These are phyloP conservation scores for Corythoichthys haematopterus DNA, from an alignment of 2,113 vertebrate genomes.

Conservation along the genomic window DNA sequence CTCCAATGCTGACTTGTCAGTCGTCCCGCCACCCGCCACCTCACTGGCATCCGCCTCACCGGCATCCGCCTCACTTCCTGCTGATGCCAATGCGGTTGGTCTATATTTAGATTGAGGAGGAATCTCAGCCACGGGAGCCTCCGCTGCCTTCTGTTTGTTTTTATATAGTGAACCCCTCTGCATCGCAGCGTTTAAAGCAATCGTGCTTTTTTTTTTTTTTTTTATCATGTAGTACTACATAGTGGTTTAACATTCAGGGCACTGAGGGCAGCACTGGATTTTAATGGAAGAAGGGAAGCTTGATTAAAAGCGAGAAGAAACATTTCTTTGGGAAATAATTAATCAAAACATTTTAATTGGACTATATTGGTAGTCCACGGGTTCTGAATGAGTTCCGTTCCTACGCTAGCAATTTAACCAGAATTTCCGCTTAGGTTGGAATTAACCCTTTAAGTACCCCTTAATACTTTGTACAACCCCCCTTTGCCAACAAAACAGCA, in stretches of 20 bases:
- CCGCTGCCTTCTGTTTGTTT: slow-evolving; percentile 36
- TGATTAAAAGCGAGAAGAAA: too few relatives aligned
- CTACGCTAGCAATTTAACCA: too few relatives aligned
- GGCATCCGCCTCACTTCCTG: not conserved
- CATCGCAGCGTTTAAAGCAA: not conserved
- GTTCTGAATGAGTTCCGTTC: too few relatives aligned
- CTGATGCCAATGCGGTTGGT: slow-evolving; percentile 52
- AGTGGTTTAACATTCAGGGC: not conserved
- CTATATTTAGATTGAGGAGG: slow-evolving; percentile 64
- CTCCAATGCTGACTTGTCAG: not conserved
- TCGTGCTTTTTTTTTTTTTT: not conserved
- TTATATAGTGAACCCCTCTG: slow-evolving; percentile 25
- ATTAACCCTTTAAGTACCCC: too few relatives aligned
- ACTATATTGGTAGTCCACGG: not conserved
- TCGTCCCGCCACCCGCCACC: not conserved
- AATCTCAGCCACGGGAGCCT: slow-evolving; percentile 42
- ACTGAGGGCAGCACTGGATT: not conserved
- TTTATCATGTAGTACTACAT: not conserved
- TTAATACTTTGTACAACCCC: too few relatives aligned
- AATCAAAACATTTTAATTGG: not conserved
- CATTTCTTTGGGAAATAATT: too few relatives aligned
- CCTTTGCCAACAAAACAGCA: too few relatives aligned
- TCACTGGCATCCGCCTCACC: not conserved
- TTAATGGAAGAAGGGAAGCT: too few relatives aligned
- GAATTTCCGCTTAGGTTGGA: too few relatives aligned